These are phyloP conservation scores for Chloropsis cyanopogon DNA, from an alignment of 2,113 vertebrate species.

Conservation along the genomic window DNA sequence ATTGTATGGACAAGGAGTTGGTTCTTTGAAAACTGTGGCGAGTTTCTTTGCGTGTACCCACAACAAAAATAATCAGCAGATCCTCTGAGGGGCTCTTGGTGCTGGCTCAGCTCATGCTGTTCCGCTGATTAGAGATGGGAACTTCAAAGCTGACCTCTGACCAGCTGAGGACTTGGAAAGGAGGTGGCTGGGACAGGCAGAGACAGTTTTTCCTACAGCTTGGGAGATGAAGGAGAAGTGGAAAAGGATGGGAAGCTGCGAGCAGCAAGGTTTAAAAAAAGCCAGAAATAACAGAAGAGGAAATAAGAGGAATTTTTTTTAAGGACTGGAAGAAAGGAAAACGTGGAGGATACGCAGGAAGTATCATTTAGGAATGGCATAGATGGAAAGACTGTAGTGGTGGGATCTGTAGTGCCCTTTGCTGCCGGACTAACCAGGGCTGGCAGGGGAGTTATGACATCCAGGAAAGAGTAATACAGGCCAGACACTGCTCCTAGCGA, in stretches of 20 bases:
- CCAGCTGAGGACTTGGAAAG: neutral
- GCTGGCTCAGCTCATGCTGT: neutral
- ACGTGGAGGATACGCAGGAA: neutral
- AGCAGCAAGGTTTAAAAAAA: neutral
- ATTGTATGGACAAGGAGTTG: neutral
- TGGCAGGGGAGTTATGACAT: neutral
- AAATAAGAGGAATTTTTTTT: neutral
- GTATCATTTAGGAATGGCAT: neutral
- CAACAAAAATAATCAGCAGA: neutral
- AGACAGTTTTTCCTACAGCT: neutral
- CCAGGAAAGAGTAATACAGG: neutral
- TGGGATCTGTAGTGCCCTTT: neutral
- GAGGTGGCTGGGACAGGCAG: neutral
- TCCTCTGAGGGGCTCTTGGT: neutral
- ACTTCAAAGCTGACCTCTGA: constrained; percentile 2
- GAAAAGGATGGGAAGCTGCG: neutral
- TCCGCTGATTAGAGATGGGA: neutral
- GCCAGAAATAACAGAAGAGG: neutral
- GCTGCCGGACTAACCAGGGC: neutral
- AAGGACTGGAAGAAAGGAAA: neutral
- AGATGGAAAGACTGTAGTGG: neutral
- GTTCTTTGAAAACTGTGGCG: neutral
- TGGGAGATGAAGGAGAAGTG: neutral
- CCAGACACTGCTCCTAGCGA: rapidly evolving
- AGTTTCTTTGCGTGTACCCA: neutral